Conservation (phyloP, 2,113 vertebrate species). For the Ancistrus triradiatus region DNA sequence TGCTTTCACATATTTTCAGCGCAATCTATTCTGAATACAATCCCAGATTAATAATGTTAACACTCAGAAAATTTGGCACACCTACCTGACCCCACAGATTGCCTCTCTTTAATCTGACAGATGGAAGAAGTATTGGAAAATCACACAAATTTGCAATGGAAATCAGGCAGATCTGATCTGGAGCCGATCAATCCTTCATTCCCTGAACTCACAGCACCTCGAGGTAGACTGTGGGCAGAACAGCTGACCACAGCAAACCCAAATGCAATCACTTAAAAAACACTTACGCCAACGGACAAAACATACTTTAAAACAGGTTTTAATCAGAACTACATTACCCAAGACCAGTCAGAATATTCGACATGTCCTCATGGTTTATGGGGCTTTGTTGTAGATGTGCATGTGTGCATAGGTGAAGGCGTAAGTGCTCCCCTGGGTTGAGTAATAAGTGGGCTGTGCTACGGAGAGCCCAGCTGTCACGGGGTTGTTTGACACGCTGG, state of each 20-base stretch:
- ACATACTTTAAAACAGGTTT: too few relatives aligned
- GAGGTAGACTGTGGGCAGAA: too few relatives aligned
- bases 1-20: too few relatives aligned
- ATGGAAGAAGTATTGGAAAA: not conserved
- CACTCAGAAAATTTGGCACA: too few relatives aligned
- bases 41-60: too few relatives aligned
- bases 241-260: too few relatives aligned
- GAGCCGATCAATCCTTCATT: not conserved
- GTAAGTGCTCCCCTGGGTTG: constrained; percentile 59
- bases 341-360: too few relatives aligned
- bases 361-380: constrained; percentile 22
- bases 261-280: not conserved
- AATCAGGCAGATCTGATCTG: not conserved
- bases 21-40: too few relatives aligned
- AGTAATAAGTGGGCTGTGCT: constrained; percentile 65
- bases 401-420: constrained; percentile 40
- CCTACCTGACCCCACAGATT: too few relatives aligned
- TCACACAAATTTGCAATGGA: not conserved
- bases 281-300: too few relatives aligned
- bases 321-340: too few relatives aligned
- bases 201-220: too few relatives aligned
- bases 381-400: constrained; percentile 37
- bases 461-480: constrained; percentile 57
- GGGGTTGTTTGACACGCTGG: constrained; percentile 61
- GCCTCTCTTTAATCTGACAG: not conserved